A percentile compares a stretch with the other conserved stretches of the same genome.
These are phyloP conservation scores for Rhizomys pruinosus DNA, from an alignment of 2,113 vertebrate species.

Conservation along the genomic window DNA sequence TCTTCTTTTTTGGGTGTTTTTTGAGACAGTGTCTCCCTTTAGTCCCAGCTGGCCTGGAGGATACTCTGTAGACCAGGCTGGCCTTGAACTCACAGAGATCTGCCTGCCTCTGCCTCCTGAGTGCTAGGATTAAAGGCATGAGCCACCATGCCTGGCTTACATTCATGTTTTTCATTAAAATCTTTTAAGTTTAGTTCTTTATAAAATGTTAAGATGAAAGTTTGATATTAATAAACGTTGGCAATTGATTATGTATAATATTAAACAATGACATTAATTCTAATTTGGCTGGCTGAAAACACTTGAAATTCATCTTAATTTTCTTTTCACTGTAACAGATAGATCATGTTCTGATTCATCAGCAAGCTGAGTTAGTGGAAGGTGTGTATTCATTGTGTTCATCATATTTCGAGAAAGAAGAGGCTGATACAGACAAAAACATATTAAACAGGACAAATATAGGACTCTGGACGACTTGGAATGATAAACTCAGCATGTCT, in stretches of 20 bases:
- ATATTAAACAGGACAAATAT: not conserved
- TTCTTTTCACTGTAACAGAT: conserved; percentile 85
- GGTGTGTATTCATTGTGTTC: conserved; percentile 83
- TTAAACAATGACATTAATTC: conserved; percentile 1
- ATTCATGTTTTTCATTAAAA: not conserved
- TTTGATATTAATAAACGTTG: conserved; percentile 4
- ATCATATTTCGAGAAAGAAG: conserved; percentile 36
- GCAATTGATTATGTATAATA: not conserved
- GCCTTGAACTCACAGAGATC: too few relatives aligned
- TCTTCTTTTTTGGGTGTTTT: too few relatives aligned
- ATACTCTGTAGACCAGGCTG: too few relatives aligned
- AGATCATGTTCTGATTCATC: conserved; percentile 94
- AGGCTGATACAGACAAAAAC: not conserved
- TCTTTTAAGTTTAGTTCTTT: not conserved
- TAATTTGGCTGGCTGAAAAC: not conserved
- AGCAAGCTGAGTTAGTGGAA: conserved; percentile 93
- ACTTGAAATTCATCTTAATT: conserved; percentile 42
- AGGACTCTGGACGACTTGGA: not conserved
- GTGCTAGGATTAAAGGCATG: too few relatives aligned
- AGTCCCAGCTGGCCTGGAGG: too few relatives aligned
- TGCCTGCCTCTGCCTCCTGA: too few relatives aligned
- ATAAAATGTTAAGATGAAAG: not conserved
- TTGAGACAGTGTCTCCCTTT: too few relatives aligned
- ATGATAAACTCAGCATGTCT: not conserved
- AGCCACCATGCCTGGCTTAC: too few relatives aligned